These are phyloP conservation scores for Rhagium mordax DNA, from an alignment of 2,888 invertebrate genomes.

Conservation along the genomic window DNA sequence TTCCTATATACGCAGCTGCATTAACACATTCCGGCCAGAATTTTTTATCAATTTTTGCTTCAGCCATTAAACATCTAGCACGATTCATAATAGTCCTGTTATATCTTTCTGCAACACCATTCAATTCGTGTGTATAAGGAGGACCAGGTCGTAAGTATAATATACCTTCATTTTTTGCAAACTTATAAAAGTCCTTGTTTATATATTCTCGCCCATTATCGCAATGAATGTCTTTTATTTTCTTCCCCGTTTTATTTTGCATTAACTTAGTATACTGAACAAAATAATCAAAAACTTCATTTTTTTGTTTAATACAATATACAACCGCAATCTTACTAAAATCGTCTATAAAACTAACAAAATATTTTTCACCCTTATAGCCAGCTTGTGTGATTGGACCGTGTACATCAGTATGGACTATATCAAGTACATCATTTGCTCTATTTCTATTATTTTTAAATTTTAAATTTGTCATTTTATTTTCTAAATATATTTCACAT, in stretches of 20 bases:
- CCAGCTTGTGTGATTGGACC: slow-evolving; percentile 42
- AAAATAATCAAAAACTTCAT: too few species aligned
- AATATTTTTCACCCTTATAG: slow-evolving; percentile 48
- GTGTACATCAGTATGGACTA: slow-evolving; percentile 54
- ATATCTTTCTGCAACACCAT: slow-evolving; percentile 47
- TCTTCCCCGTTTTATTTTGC: too few species aligned
- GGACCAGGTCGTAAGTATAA: slow-evolving; percentile 36
- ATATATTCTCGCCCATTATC: too few species aligned
- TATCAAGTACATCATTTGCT: slow-evolving; percentile 49
- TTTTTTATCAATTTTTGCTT: slow-evolving; percentile 41
- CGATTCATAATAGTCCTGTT: slow-evolving; percentile 48
- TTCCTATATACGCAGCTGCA: too few species aligned
- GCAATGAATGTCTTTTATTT: too few species aligned
- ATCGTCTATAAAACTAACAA: too few species aligned
- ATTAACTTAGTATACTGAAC: too few species aligned
- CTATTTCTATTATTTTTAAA: slow-evolving; percentile 49
- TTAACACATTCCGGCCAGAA: slow-evolving; percentile 44
- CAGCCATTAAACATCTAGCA: slow-evolving; percentile 45
- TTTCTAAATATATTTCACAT: slow-evolving; percentile 53
- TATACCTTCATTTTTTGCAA: too few species aligned
- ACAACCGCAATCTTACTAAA: too few species aligned
- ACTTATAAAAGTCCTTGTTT: too few species aligned
- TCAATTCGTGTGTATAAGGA: too few species aligned
- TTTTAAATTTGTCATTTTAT: slow-evolving; percentile 54
- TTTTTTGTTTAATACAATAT: too few species aligned